These are phyloP conservation scores for Amblyteles armatorius DNA, from an alignment of 2,888 invertebrate species.

Conservation along the genomic window DNA sequence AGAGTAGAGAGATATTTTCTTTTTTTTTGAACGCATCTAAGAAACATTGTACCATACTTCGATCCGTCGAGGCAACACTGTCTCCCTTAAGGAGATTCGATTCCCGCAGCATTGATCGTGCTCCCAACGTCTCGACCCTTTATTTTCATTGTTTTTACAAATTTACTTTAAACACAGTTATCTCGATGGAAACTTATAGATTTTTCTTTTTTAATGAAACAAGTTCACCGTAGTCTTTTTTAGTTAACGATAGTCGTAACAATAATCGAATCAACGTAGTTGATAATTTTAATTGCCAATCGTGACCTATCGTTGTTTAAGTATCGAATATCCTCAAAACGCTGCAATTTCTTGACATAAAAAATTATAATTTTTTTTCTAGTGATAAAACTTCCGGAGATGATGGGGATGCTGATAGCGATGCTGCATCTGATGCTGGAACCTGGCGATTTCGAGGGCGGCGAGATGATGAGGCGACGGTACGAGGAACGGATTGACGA, in stretches of 20 bases:
- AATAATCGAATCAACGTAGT: not conserved
- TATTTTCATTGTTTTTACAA: too few relatives aligned
- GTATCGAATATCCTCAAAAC: not conserved
- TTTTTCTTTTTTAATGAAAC: not conserved
- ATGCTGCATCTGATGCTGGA: conserved; percentile 67
- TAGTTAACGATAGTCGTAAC: not conserved
- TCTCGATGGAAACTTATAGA: not conserved
- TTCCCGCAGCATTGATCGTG: not conserved
- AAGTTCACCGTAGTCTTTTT: too few relatives aligned
- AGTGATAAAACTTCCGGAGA: conserved; percentile 62
- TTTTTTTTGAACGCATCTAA: conserved; percentile 34
- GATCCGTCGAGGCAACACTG: conserved; percentile 23
- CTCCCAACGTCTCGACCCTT: too few relatives aligned
- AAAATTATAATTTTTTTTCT: not conserved
- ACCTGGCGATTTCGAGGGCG: conserved; percentile 68
- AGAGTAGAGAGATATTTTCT: not conserved
- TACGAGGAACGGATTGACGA: conserved; percentile 60
- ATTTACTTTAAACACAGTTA: too few relatives aligned
- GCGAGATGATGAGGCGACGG: conserved; percentile 57
- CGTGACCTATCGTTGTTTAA: not conserved
- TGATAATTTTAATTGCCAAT: not conserved
- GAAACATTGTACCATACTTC: conserved; percentile 58
- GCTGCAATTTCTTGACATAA: not conserved
- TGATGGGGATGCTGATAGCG: conserved; percentile 53
- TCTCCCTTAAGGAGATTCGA: conserved; percentile 4